phyloP scores from a whole-genome alignment of 2,113 vertebrate species.

The Hippocampus comes region DNA sequence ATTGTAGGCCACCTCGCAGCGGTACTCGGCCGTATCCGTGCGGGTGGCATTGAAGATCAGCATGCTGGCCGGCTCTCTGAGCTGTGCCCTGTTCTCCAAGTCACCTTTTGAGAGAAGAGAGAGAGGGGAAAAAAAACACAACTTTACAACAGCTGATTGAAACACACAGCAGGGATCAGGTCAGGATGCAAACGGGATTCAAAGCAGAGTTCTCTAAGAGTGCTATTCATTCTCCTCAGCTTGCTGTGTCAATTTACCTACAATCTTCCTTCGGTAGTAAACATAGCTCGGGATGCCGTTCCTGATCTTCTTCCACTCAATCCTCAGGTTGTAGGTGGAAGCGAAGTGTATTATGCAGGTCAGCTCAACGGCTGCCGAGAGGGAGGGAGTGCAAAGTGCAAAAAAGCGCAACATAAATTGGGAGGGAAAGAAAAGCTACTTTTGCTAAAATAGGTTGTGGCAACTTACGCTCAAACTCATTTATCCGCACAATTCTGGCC shows the following conservation, averaged over 20 bases:
- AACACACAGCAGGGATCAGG: slow-evolving; percentile 40
- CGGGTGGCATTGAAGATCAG: slow-evolving; percentile 87
- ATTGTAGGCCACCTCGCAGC: slow-evolving; percentile 91
- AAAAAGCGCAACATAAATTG: slow-evolving; percentile 19
- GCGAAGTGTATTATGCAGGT: slow-evolving; percentile 93
- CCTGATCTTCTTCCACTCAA: slow-evolving; percentile 97
- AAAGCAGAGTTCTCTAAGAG: slow-evolving; percentile 43
- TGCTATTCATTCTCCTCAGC: slow-evolving; percentile 42
- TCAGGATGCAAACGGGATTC: slow-evolving; percentile 34
- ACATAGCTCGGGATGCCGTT: slow-evolving; percentile 85
- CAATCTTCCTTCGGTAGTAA: slow-evolving; percentile 87
- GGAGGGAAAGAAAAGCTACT: slow-evolving; percentile 41
- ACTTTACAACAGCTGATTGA: slow-evolving; percentile 59
- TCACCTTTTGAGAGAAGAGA: slow-evolving; percentile 75
- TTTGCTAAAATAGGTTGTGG: slow-evolving; percentile 32
- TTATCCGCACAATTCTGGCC: slow-evolving; percentile 85
- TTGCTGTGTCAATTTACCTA: slow-evolving; percentile 74
- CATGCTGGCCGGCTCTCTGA: slow-evolving; percentile 84
- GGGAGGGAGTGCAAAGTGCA: not conserved
- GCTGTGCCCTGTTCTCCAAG: slow-evolving; percentile 80
- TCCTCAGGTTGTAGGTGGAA: slow-evolving; percentile 86
- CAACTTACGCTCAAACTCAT: slow-evolving; percentile 93
- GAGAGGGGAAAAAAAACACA: slow-evolving; percentile 13
- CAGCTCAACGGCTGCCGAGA: slow-evolving; percentile 83
- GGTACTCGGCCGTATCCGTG: slow-evolving; percentile 86